Base-by-base conservation (phyloP, 2,888 invertebrate genomes). In the Melanargia galathea region DNA sequence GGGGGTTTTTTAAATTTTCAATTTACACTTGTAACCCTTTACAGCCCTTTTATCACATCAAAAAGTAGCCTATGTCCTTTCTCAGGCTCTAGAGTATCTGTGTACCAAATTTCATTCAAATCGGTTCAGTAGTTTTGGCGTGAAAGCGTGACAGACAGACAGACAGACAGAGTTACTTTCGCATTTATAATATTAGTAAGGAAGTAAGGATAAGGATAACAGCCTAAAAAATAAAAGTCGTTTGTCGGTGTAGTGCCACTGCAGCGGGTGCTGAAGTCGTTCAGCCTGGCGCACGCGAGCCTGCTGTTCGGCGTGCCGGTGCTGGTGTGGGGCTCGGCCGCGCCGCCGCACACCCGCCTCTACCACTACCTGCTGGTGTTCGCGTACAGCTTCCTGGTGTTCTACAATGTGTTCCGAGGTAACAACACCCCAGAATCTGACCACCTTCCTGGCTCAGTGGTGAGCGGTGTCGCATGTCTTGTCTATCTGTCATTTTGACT, bases 381-480 rank as follows among this genome's bases (percentile, higher is more conserved):
- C 63, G 85, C 92, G 0, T 96, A 96, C 75, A 93, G 93, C 60
- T 87, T 93, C 20, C 87, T 94, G 10, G 93, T 94, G 1, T 92
- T 94, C 65, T 82, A 93, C 35, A 92, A 93, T 64, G 93, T 94
- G 0, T 94, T 95, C 75, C 93, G 93, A 71, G 95, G 95, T 95
- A 80, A 73, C 70, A 6, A 60, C 30, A 40, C 0, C 51, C 0
- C 6, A 16, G 13, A 11, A 20, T 10, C 7, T n/a, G 11, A 13
- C 13, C 13, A 35, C 3, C 13, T 11, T 30, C 30, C 5, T 40
- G 40, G 40, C 16, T 3, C 16, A 40, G 3, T 6, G 16, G 16
- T 2, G 40, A 40, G n/a, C n/a, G 6, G 10, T 7, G 8, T 10
- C 10, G 10, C 30, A 33, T 7, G 8, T 33, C 10, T 33, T 10